Conservation (phyloP, 2,113 vertebrate species). For the Phyllostomus hastatus region DNA sequence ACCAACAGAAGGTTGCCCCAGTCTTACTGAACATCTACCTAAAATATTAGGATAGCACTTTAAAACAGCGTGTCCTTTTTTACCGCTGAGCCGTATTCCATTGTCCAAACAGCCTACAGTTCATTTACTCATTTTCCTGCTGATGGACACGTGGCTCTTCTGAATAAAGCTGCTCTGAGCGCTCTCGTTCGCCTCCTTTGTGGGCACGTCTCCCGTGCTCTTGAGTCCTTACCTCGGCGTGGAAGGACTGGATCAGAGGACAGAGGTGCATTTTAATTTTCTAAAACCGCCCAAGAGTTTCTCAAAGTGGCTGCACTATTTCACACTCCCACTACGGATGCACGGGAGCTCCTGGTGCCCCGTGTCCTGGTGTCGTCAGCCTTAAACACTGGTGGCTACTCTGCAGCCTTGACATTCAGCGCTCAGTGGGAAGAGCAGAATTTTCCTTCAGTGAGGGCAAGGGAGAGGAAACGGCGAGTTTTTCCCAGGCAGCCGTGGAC, state of each 20-base stretch:
- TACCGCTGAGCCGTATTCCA: no score
- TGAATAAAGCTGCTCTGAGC: neutral
- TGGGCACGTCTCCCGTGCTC: neutral
- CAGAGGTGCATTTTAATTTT: neutral
- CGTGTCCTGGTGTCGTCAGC: neutral
- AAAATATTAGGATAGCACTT: neutral
- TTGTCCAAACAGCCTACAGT: rapidly evolving
- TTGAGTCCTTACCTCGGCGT: rapidly evolving
- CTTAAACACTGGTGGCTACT: neutral
- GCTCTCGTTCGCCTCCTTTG: neutral
- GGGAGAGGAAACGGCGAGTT: neutral
- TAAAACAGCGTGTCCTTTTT: neutral
- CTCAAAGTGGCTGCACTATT: neutral
- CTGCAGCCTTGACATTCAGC: neutral
- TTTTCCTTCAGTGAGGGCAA: neutral
- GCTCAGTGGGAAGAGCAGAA: neutral
- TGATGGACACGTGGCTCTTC: no score
- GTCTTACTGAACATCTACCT: neutral
- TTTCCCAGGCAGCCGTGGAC: neutral
- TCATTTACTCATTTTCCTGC: neutral
- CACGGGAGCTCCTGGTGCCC: rapidly evolving
- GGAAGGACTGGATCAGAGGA: neutral
- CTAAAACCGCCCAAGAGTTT: neutral
- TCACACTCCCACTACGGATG: neutral
- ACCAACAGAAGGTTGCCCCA: neutral